Conservation (phyloP, 2,797 vertebrate species). For the Enteromius radiatus region DNA sequence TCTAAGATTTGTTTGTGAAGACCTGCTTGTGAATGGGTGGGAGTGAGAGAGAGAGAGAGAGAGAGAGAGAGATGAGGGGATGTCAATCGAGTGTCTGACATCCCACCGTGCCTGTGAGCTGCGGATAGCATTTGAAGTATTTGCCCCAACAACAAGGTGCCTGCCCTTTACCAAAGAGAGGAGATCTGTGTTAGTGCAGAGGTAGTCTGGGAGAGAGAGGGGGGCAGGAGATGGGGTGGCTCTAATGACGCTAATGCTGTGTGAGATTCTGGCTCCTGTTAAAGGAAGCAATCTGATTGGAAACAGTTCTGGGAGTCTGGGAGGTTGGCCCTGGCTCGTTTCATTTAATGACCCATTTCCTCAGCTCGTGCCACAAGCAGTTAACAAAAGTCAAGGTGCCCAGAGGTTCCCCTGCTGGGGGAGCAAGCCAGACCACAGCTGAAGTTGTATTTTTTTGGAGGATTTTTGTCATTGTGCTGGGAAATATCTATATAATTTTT, state of each 20-base stretch:
- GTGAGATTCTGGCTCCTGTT: constrained; percentile 65
- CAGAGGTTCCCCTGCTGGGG: constrained; percentile 74
- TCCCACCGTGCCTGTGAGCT: constrained; percentile 73
- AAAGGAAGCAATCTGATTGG: constrained; percentile 83
- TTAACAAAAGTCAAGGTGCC: constrained; percentile 84
- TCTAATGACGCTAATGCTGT: constrained; percentile 65
- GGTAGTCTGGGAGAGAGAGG: constrained; percentile 35
- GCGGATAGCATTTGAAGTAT: constrained; percentile 76
- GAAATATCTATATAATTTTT: not conserved
- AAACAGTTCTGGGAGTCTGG: constrained; percentile 82
- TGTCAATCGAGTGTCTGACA: constrained; percentile 76
- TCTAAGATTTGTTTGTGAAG: constrained; percentile 54
- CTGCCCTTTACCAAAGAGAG: constrained; percentile 72
- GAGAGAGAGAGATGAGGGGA: constrained; percentile 55
- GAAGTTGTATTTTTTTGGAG: not conserved
- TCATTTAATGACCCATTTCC: constrained; percentile 87
- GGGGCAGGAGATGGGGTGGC: constrained; percentile 43
- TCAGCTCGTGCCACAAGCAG: constrained; percentile 82
- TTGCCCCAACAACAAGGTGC: constrained; percentile 75
- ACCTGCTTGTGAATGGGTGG: constrained; percentile 34
- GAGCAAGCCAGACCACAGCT: constrained; percentile 40
- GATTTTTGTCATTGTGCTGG: not conserved
- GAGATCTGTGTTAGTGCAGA: constrained; percentile 65
- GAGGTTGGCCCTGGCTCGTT: constrained; percentile 78
- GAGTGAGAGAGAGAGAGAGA: constrained; percentile 40